These are phyloP conservation scores for Geodia barretti DNA, from an alignment of 37 sponge, comb jelly and placozoan genomes.

Conservation along the genomic window DNA sequence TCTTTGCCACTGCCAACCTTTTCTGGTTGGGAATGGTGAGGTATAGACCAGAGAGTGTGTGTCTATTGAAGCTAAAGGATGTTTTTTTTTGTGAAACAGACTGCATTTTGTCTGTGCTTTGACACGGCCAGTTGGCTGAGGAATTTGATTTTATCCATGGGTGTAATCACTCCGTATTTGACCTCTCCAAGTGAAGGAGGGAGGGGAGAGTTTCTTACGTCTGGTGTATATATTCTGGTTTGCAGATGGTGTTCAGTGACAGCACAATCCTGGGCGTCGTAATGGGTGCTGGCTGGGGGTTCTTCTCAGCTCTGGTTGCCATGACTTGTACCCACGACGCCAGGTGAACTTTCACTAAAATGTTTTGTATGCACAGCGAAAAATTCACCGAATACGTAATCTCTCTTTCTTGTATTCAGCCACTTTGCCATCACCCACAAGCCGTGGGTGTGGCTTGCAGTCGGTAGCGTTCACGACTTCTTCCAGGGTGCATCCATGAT, in stretches of 20 bases:
- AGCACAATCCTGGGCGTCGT: conserved; percentile 46
- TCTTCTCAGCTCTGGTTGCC: conserved; percentile 78
- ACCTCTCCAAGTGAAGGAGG: too few relatives aligned
- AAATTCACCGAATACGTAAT: background rate
- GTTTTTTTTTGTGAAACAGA: too few relatives aligned
- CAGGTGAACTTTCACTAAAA: conserved; percentile 38
- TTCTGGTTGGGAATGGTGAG: conserved; percentile 64
- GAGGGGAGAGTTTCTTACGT: too few relatives aligned
- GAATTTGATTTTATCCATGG: too few relatives aligned
- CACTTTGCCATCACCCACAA: conserved; percentile 95
- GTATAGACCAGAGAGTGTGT: too few relatives aligned
- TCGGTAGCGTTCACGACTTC: conserved; percentile 79
- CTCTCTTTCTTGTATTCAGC: conserved; percentile 33
- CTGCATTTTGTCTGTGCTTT: too few relatives aligned
- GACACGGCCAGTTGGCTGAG: too few relatives aligned
- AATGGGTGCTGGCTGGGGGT: conserved; percentile 59
- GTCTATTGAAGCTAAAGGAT: too few relatives aligned
- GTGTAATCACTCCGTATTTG: too few relatives aligned
- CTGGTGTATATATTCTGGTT: background rate
- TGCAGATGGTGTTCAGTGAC: conserved; percentile 65
- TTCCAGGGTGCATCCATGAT: conserved; percentile 82
- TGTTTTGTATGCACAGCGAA: background rate
- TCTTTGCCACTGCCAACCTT: conserved; percentile 46
- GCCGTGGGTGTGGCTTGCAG: conserved; percentile 93
- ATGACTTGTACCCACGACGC: conserved; percentile 93